Evolutionary conservation across 2,113 vertebrate species (phyloP).

Genomic region (Labrus mixtus): DNA sequence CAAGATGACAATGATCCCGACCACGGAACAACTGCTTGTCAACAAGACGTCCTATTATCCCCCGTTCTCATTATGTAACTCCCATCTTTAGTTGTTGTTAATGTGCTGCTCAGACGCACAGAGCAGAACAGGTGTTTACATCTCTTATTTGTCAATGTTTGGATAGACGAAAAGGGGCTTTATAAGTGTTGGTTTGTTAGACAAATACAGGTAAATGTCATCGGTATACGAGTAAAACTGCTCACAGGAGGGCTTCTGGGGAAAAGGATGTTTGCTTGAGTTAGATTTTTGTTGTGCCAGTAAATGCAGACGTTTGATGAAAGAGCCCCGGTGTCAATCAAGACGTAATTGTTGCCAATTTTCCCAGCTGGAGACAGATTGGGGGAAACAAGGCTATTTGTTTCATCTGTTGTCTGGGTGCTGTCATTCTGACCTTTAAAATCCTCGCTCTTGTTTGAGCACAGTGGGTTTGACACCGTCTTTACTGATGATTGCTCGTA

Average conservation of each 20-base stretch:
- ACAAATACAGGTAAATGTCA: conserved; percentile 35
- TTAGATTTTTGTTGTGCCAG: conserved; percentile 20
- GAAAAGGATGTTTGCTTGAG: conserved; percentile 21
- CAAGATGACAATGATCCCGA: conserved; percentile 46
- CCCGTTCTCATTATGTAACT: conserved; percentile 19
- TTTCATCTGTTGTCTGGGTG: conserved; percentile 44
- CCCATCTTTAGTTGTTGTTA: conserved; percentile 7
- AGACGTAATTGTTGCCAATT: conserved; percentile 63
- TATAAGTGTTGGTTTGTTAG: neutral
- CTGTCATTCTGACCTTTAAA: conserved; percentile 64
- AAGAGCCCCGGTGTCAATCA: conserved; percentile 29
- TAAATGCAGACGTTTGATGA: conserved; percentile 48
- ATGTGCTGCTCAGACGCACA: neutral
- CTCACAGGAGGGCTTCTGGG: too few species aligned
- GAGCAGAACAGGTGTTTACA: conserved; percentile 27
- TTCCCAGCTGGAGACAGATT: conserved; percentile 51
- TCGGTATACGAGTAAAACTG: neutral
- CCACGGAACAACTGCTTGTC: conserved; percentile 51
- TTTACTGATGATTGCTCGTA: conserved; percentile 40
- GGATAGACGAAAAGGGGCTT: neutral
- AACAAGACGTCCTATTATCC: conserved; percentile 35
- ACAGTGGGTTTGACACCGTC: conserved; percentile 34
- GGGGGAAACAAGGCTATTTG: conserved; percentile 45
- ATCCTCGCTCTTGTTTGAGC: conserved; percentile 39
- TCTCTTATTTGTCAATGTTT: neutral